Base-by-base conservation (phyloP, 2,888 invertebrate species). In the Watsonalla binaria region DNA sequence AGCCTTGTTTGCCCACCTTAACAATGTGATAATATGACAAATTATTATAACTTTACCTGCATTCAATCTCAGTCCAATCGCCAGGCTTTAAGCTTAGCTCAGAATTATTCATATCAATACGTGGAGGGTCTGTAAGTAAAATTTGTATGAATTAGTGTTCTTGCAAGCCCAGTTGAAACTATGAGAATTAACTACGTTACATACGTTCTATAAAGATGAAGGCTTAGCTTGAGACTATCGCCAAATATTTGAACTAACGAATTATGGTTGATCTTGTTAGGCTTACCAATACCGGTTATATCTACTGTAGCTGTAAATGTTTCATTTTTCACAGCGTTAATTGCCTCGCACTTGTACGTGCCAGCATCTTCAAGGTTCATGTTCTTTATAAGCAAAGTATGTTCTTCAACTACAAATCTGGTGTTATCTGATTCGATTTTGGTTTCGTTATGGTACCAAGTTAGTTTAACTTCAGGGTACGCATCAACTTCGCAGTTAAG, bases 281-380 rank as follows among this genome's bases (percentile, higher is more conserved):
- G 35, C 66, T 76, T 70, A 87, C 89, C 88, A 56, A 90, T 61
- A 35, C 87, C 89, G 42, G 82, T 75, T 45, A 90, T 79, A 34
- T 58, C 58, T 2, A 88, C 68, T 0, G 47, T 34, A 6, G 82
- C 84, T 0, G 47, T 55, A 55, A 71, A 74, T 0, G 47, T 61
- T 55, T 67, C 64, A 0, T 35, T 60, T 51, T 79, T 68, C 0
- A 69, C 66, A 8, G 62, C 72, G 52, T 88, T 88, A 0, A 52
- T 60, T 0, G 75, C 67, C 58, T 75, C 69, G 56, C 89, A 90
- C 48, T 61, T 76, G 47, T 86, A 90, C 5, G 65, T 62, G 0
- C 88, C 89, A 0, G 73, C 61, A n/a, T 79, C 70, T 6, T 78
- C 68, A 8, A 83, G 50, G 6, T 61, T 67, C 83, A 89, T 85